Conservation (phyloP, 2,113 vertebrate genomes). For the Setophaga petechia region DNA sequence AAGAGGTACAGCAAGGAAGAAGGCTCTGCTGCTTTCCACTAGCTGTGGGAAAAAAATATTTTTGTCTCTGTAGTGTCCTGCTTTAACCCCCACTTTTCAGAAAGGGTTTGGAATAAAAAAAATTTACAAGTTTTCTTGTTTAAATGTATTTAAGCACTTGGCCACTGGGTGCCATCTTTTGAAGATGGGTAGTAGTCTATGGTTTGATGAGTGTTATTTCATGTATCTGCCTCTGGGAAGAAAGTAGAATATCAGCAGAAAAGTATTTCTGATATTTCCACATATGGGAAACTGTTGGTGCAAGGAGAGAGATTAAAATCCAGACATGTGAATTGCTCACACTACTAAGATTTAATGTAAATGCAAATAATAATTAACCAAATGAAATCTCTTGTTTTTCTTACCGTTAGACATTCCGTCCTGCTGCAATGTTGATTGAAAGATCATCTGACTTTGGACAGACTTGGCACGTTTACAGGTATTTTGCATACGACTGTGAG, state of each 20-base stretch:
- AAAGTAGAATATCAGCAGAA: not conserved
- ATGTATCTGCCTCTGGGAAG: not conserved
- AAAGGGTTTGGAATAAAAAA: not conserved
- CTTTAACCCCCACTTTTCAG: not conserved
- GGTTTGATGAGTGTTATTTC: not conserved
- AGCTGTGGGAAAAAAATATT: not conserved
- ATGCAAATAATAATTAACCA: not conserved
- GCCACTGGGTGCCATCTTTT: not conserved
- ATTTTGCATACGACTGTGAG: constrained; percentile 97
- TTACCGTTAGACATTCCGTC: constrained; percentile 87
- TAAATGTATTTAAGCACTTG: not conserved
- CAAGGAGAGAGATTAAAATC: not conserved
- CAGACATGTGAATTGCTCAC: not conserved
- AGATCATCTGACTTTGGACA: constrained; percentile 93
- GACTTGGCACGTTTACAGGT: constrained; percentile 93
- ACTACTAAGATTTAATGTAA: not conserved
- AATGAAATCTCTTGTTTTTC: not conserved
- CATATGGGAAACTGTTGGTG: not conserved
- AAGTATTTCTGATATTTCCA: not conserved
- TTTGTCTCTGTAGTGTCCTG: not conserved
- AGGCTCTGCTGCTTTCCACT: not conserved
- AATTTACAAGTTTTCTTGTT: not conserved
- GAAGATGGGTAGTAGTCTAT: not conserved
- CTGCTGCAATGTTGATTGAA: constrained; percentile 95
- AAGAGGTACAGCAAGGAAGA: not conserved